Evolutionary conservation across 2,888 invertebrate genomes (phyloP), one percentile per base, ranked within the genome.

Genomic region (Pilophorus perplexus): DNA sequence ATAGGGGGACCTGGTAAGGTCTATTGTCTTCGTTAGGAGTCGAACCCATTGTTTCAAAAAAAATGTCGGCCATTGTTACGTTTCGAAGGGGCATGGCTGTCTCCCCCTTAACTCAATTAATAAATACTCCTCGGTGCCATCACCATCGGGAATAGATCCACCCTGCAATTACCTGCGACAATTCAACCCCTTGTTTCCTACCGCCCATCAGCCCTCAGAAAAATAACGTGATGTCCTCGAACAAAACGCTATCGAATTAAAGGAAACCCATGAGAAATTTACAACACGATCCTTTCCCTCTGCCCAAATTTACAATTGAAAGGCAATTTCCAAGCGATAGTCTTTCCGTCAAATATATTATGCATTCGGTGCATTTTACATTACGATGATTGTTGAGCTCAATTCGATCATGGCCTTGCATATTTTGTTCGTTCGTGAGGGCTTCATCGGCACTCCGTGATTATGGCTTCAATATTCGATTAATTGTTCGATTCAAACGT

Each of bases 51-150:
- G 62, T 62, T 62, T 59, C 48, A 27, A 22, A 23, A n/a, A n/a
- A 33, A 46, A 27, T 18, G 46, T 44, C 62, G 28, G 62, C 62
- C 62, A 62, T 62, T 62, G 62, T 60, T n/a, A n/a, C 44, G 60
- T 33, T 59, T n/a, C 42, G 14, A n/a, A 22, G 23, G 22, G 37
- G 62, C 62, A 62, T 62, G 62, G 62, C 44, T 44, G 48, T 48
- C 23, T 59, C 59, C 55, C 42, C 42, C 27, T 42, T 62, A 62
- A 62, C 62, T 62, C 48, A 62, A 62, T 62, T 62, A 62, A 62
- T 62, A 62, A 62, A 62, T 62, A 62, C 62, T 16, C 27, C 48
- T 46, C 48, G 62, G 46, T 14, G 48, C 62, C 62, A 48, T 46
- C 48, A 62, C 62, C 12, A 55, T 18, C 18, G 38, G 6, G 38